These are phyloP conservation scores for Laspeyria flexula DNA, from an alignment of 2,888 invertebrate species.

Conservation along the genomic window DNA sequence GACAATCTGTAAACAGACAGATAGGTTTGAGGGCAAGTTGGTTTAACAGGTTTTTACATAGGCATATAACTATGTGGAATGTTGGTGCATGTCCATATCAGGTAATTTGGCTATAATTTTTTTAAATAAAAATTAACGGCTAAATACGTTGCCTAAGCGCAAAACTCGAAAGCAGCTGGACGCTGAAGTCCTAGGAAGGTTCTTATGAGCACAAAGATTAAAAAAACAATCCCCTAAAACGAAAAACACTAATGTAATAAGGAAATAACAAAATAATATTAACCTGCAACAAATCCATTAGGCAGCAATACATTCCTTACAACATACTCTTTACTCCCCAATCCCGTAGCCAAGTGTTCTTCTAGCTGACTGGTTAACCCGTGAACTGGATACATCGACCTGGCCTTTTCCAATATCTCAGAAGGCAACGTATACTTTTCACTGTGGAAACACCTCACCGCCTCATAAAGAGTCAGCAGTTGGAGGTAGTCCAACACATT, in stretches of 20 bases:
- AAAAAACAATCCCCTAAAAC: too few relatives aligned
- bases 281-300: conserved; percentile 85
- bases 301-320: conserved; percentile 82
- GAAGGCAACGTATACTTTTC: conserved; percentile 67
- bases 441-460: conserved; percentile 77
- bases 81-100: too few relatives aligned
- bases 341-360: conserved; percentile 76
- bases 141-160: too few relatives aligned
- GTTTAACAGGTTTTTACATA: not conserved
- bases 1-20: conserved; percentile 63
- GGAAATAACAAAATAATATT: not conserved
- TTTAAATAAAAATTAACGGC: too few relatives aligned
- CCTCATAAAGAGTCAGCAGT: conserved; percentile 85
- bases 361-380: conserved; percentile 72
- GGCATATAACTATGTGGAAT: too few relatives aligned
- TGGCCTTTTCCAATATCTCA: conserved; percentile 66
- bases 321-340: conserved; percentile 86
- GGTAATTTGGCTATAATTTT: too few relatives aligned
- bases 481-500: conserved; percentile 77
- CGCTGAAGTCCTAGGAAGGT: too few relatives aligned
- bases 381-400: conserved; percentile 60
- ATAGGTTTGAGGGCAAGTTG: too few relatives aligned
- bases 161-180: too few relatives aligned
- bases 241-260: not conserved
- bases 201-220: too few relatives aligned